Conservation (phyloP, 2,113 vertebrate species). For the Neolamprologus sp. region DNA sequence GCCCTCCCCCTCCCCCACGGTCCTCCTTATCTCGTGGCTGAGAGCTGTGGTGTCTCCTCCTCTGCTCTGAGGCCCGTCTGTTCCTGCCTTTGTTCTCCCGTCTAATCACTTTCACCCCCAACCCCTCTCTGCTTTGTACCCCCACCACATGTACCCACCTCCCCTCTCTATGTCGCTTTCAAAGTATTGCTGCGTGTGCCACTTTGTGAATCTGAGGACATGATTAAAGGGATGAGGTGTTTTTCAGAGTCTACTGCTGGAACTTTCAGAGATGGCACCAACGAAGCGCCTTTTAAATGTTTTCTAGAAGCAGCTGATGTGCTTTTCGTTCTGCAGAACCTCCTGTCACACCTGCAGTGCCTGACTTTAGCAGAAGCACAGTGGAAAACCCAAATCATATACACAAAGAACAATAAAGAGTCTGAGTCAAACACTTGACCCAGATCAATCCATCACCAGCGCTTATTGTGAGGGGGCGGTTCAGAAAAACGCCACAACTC, state of each 20-base stretch:
- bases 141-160: not conserved
- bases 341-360: not conserved
- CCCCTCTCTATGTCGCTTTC: not conserved
- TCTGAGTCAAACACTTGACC: not conserved
- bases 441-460: not conserved
- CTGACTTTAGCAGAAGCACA: not conserved
- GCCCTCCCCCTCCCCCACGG: not conserved
- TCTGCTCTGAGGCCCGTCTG: not conserved
- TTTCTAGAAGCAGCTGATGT: not conserved
- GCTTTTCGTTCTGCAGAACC: not conserved
- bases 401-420: not conserved
- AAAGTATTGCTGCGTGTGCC: not conserved
- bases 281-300: not conserved
- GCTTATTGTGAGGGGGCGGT: not conserved
- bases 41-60: not conserved
- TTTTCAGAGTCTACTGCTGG: not conserved
- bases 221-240: not conserved
- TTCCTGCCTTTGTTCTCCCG: conserved; percentile 12
- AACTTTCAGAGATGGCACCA: not conserved
- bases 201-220: not conserved
- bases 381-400: not conserved
- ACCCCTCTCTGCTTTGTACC: not conserved
- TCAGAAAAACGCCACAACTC: not conserved
- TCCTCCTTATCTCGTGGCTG: not conserved
- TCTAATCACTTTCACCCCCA: conserved; percentile 16